Base-by-base conservation (phyloP, 2,888 invertebrate species). In the Phaonia tiefii region DNA sequence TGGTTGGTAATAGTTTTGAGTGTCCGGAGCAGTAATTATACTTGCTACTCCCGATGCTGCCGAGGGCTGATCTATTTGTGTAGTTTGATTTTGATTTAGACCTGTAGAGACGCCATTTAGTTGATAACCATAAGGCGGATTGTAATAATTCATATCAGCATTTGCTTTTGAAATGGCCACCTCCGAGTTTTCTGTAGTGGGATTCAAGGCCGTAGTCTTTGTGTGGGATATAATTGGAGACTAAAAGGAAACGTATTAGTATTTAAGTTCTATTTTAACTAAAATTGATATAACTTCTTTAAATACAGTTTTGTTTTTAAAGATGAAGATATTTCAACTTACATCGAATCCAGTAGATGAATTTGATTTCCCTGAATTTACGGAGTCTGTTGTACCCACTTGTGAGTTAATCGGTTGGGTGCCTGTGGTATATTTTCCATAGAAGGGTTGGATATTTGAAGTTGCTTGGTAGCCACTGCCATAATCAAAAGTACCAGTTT, bases 401-500 rank as follows among this genome's bases (percentile, higher is more conserved):
- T 83, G 83, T 25, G 86, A 85, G 11, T 88, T 86, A 8, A 83
- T 46, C 0, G 85, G 85, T 5, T 84, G 77, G 69, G 82, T 83
- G 65, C 87, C 84, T 1, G 81, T 86, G 5, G 89, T 89, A 72
- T 86, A 90, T 83, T 89, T 89, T 0, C 89, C 89, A 69, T 85
- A 87, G 69, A 86, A 85, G 13, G 86, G 86, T 8, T 86, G 82
- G 2, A 73, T 84, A 8, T 83, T 83, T 10, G 83, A 67, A 20
- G 84, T 65, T 5, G 85, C 84, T 7, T 86, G 86, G 76, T 93
- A 94, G 0, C 93, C 94, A 69, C 94, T 93, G 83, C 90, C 92
- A 84, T 94, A 94, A 11, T 93, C 93, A 83, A 93, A 94, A 56
- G 86, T 89, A 0, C 94, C 94, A 0, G 92, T 92, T 0, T 91